Conservation (phyloP, 1,140 invertebrate species). For the Sinonovacula constricta region DNA sequence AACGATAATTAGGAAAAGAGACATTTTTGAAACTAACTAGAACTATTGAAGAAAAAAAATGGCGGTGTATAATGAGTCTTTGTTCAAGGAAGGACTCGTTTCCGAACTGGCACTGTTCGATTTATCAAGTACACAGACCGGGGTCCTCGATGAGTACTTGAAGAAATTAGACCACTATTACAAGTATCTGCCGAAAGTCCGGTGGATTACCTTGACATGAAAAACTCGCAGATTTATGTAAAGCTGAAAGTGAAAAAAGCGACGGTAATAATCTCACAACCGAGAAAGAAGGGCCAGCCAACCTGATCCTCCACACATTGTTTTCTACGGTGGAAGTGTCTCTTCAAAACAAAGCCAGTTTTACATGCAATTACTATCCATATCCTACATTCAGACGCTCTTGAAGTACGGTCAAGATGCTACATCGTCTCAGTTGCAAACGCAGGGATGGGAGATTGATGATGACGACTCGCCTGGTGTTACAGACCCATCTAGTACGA, state of each 20-base stretch:
- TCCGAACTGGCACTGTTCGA: too few species aligned
- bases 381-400: not conserved
- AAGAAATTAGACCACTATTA: not conserved
- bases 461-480: not conserved
- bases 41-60: too few species aligned
- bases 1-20: too few species aligned
- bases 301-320: constrained; percentile 2
- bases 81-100: too few species aligned
- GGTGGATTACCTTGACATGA: too few species aligned
- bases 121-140: too few species aligned
- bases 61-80: too few species aligned
- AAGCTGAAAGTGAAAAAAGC: not conserved
- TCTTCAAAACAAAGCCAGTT: too few species aligned
- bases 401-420: too few species aligned
- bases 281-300: not conserved
- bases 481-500: not conserved
- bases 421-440: not conserved
- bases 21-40: too few species aligned
- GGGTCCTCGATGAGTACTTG: not conserved
- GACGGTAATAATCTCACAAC: not conserved
- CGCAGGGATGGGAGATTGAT: not conserved
- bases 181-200: not conserved
- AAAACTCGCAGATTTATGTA: too few species aligned
- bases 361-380: not conserved
- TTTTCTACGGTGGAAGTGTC: too few species aligned